A percentile compares a stretch with the other conserved stretches of the same genome.
These are phyloP conservation scores for Catostylus mosaicus DNA, from an alignment of 30 jellyfish, hydroid and myxozoan genomes.

Conservation along the genomic window DNA sequence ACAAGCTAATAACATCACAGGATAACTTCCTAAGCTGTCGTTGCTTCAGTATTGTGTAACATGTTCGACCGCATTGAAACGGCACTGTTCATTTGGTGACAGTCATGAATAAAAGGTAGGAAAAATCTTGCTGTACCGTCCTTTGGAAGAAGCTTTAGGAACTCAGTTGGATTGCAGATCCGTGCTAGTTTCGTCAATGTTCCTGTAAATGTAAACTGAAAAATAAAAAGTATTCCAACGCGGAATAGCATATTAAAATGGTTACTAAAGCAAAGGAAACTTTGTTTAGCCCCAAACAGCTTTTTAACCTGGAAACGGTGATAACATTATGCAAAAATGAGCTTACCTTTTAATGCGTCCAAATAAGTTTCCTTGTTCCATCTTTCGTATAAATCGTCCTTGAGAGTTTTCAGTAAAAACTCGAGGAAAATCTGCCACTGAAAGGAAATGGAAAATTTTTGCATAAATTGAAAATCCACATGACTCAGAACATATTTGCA, in stretches of 20 bases:
- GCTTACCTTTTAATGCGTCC: conserved; percentile 85
- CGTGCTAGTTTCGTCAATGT: conserved; percentile 74
- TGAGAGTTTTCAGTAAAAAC: conserved; percentile 53
- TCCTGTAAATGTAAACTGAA: too few relatives aligned
- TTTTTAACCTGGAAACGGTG: neutral
- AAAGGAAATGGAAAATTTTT: neutral
- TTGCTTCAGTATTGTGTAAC: conserved; percentile 6
- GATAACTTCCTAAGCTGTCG: conserved; percentile 6
- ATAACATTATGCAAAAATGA: neutral
- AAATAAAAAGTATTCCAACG: too few relatives aligned
- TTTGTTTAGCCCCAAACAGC: neutral
- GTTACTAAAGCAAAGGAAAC: too few relatives aligned
- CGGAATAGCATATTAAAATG: too few relatives aligned
- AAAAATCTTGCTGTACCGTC: conserved; percentile 81
- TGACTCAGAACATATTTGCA: too few relatives aligned
- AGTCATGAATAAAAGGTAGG: conserved; percentile 84
- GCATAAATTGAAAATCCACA: too few relatives aligned
- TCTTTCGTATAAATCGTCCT: conserved; percentile 63
- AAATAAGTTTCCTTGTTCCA: conserved; percentile 81
- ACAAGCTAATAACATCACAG: neutral
- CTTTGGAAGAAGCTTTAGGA: conserved; percentile 66
- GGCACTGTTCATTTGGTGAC: conserved; percentile 64
- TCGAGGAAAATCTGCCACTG: conserved; percentile 59
- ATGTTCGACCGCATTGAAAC: conserved; percentile 27
- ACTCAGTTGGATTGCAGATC: conserved; percentile 73